Percentiles rank a stretch among this genome's conserved stretches.
These are phyloP conservation scores for Cryptoleucopteryx plumbea DNA, from an alignment of 2,113 vertebrate species.

Conservation along the genomic window DNA sequence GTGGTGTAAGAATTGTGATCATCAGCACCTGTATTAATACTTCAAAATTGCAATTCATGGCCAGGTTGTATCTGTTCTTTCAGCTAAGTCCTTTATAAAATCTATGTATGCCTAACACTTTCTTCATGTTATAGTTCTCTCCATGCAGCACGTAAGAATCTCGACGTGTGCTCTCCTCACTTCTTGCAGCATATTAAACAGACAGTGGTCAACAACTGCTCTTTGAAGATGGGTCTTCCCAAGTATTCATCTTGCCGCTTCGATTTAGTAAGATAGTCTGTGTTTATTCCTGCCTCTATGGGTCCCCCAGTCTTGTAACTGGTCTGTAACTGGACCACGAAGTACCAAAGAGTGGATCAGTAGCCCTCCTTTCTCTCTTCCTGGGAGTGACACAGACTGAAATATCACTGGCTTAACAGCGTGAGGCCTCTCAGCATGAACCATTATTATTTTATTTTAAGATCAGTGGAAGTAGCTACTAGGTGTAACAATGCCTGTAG, in stretches of 20 bases:
- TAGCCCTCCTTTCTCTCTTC: background rate
- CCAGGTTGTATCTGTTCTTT: background rate
- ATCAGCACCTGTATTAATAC: background rate
- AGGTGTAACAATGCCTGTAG: background rate
- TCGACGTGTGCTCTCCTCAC: background rate
- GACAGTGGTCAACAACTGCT: background rate
- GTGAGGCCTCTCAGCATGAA: background rate
- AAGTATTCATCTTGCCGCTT: background rate
- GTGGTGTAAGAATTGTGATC: background rate
- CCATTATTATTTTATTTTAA: background rate
- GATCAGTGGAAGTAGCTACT: background rate
- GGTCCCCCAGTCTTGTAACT: background rate
- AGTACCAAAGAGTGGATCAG: background rate
- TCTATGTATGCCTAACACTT: rapidly evolving
- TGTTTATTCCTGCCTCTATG: background rate
- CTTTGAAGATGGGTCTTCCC: background rate
- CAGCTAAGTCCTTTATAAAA: background rate
- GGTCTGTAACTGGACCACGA: background rate
- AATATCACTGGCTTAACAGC: background rate
- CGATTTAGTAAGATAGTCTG: background rate
- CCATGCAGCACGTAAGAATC: background rate
- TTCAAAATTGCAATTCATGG: background rate
- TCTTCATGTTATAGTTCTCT: background rate
- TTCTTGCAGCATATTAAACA: background rate
- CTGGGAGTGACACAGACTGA: background rate